Conservation (phyloP, 2,888 invertebrate genomes). For the Calameuta pallipes region DNA sequence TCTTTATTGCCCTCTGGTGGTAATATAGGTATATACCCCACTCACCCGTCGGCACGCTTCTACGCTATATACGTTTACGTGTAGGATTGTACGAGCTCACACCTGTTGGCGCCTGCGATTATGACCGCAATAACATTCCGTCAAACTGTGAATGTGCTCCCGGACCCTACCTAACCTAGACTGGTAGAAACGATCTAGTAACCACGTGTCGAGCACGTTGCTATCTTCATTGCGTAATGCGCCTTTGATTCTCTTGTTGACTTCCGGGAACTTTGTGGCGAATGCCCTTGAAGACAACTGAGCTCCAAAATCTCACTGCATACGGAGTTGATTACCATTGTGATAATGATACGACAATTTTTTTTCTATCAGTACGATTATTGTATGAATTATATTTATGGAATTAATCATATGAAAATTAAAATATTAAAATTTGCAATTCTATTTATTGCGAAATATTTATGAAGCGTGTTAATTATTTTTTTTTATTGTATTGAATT, state of each 20-base stretch:
- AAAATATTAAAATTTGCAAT: neutral
- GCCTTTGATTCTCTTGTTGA: neutral
- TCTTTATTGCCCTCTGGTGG: constrained; percentile 54
- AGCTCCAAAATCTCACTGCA: neutral
- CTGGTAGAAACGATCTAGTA: constrained; percentile 21
- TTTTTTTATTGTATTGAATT: neutral
- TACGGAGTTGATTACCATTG: neutral
- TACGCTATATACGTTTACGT: constrained; percentile 27
- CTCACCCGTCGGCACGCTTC: constrained; percentile 20
- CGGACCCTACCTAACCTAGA: constrained; percentile 29
- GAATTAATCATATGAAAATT: neutral
- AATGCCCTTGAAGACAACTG: neutral
- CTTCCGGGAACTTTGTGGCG: neutral
- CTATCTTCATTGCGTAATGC: neutral
- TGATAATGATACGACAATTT: neutral
- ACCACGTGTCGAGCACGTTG: constrained; percentile 22
- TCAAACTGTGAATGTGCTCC: constrained; percentile 56
- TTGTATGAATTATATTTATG: neutral
- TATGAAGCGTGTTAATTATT: neutral
- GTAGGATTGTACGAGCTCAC: constrained; percentile 59
- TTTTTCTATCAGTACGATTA: neutral
- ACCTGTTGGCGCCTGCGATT: constrained; percentile 66
- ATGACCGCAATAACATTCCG: constrained; percentile 66
- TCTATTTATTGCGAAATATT: neutral
- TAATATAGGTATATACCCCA: constrained; percentile 41